phyloP scores from a whole-genome alignment of 2,888 invertebrate genomes.

The Macaria liturata region DNA sequence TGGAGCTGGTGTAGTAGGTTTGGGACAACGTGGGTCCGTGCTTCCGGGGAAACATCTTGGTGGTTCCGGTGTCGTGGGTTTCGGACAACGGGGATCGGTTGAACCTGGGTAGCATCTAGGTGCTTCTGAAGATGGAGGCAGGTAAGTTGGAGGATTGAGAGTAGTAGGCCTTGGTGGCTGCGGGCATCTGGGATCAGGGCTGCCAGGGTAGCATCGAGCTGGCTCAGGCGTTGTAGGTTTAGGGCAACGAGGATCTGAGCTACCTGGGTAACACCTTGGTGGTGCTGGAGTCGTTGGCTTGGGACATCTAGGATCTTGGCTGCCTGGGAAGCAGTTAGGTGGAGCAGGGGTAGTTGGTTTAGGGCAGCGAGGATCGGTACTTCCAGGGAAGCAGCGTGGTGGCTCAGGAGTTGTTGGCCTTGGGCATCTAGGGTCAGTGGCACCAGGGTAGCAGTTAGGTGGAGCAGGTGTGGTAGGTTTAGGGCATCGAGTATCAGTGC shows the following conservation, averaged over 20 bases:
- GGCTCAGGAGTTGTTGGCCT: slow-evolving; percentile 33
- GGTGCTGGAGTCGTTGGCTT: slow-evolving; percentile 34
- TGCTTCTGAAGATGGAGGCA: slow-evolving; percentile 44
- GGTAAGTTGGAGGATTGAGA: slow-evolving; percentile 32
- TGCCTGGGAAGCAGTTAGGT: slow-evolving; percentile 34
- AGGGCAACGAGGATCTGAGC: slow-evolving; percentile 54
- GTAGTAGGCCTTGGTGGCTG: slow-evolving; percentile 36
- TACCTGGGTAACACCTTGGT: slow-evolving; percentile 42
- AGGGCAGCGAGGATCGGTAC: slow-evolving; percentile 35
- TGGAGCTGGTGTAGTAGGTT: slow-evolving; percentile 32
- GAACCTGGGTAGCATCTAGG: slow-evolving; percentile 52
- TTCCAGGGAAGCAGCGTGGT: slow-evolving; percentile 45
- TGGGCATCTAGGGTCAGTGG: slow-evolving; percentile 48
- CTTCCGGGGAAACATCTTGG: slow-evolving; percentile 39
- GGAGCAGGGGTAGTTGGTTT: slow-evolving; percentile 28
- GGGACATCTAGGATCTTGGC: slow-evolving; percentile 38
- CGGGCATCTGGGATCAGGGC: slow-evolving; percentile 50
- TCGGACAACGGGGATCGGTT: slow-evolving; percentile 48
- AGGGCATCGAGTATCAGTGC: slow-evolving; percentile 54
- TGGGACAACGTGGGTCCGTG: slow-evolving; percentile 45
- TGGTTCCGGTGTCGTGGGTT: slow-evolving; percentile 42
- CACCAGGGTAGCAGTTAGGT: slow-evolving; percentile 44
- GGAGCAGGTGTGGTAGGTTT: slow-evolving; percentile 38
- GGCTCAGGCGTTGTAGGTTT: slow-evolving; percentile 41
- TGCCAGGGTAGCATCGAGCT: slow-evolving; percentile 43